phyloP scores from a whole-genome alignment of 92 coral and sea anemone genomes.

The Montipora capitata region DNA sequence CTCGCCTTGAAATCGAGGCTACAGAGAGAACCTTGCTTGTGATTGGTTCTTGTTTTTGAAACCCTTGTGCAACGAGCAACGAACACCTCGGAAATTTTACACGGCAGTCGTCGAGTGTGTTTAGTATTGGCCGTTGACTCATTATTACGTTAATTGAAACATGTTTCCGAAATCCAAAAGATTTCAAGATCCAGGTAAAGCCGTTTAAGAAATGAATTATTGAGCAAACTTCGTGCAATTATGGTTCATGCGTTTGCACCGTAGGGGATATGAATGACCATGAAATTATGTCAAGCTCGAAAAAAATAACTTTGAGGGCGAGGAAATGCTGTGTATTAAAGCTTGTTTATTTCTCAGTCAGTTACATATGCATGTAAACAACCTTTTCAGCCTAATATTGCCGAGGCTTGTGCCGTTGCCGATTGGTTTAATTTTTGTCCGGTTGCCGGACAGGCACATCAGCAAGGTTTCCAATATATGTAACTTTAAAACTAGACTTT shows the following conservation, averaged over 20 bases:
- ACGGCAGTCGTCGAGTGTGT: neutral
- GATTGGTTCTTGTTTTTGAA: slow-evolving; percentile 72
- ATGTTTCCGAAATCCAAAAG: slow-evolving; percentile 88
- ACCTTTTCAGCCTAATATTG: too few relatives aligned
- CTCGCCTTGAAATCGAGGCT: slow-evolving; percentile 44
- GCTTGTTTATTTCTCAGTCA: too few relatives aligned
- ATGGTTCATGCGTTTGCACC: neutral
- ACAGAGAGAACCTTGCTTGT: neutral
- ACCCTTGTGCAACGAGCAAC: slow-evolving; percentile 30
- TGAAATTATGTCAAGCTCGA: neutral
- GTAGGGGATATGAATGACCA: neutral
- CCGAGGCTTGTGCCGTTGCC: too few relatives aligned
- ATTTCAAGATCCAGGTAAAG: slow-evolving; percentile 79
- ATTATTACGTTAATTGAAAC: neutral
- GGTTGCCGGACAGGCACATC: too few relatives aligned
- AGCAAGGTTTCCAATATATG: too few relatives aligned
- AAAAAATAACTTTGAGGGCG: too few relatives aligned
- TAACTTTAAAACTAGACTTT: too few relatives aligned
- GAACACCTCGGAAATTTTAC: neutral
- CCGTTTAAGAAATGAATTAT: neutral
- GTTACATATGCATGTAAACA: too few relatives aligned
- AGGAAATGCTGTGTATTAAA: too few relatives aligned
- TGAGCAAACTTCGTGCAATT: neutral
- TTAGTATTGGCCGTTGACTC: too few relatives aligned
- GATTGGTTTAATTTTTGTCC: too few relatives aligned